Evolutionary conservation across 2,113 vertebrate genomes (phyloP), one percentile per base, ranked within the genome.

Genomic region (Talpa occidentalis): DNA sequence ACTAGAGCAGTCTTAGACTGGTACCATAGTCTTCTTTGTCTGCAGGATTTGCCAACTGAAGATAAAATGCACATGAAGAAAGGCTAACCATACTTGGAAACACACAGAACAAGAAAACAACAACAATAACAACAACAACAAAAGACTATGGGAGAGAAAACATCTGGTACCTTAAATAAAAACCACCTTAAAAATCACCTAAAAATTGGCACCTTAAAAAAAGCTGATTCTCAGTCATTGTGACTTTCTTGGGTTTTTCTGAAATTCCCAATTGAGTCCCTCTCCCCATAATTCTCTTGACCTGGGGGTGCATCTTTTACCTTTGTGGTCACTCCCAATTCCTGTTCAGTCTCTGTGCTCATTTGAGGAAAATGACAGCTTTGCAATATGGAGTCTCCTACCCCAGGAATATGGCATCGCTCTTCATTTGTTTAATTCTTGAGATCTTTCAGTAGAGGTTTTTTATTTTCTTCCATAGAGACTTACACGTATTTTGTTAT

Each of bases 141-240:
- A 49, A 49, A 59, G 44, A 22, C 26, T 10, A 0, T 5, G 17
- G 30, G 24, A 67, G 32, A n/a, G n/a, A 92, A 66, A 86, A 74
- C 66, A 47, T 37, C 47, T 16, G 62, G 40, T 19, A 35, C 79
- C 30, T n/a, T 44, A 40, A 32, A 56, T 42, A 69, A 80, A 85
- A 81, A 70, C 22, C 62, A 76, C 85, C 64, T 49, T 37, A 67
- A 77, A 84, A 79, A 79, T 76, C 82, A 93, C 72, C 81, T 56
- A 73, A 42, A 90, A 90, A 47, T 62, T 26, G 42, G 21, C 6
- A 30, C 54, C 21, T 59, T 83, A 44, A 32, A 47, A 62, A 67
- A 52, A 37, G 60, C 8, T 26, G 6, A 8, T 32, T 59, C 60
- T 56, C 40, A 35, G 35, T 70, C 3, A 5, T 8, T n/a, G 30